Conservation (phyloP, 2,797 vertebrate species). For the Thalassophryne amazonica region DNA sequence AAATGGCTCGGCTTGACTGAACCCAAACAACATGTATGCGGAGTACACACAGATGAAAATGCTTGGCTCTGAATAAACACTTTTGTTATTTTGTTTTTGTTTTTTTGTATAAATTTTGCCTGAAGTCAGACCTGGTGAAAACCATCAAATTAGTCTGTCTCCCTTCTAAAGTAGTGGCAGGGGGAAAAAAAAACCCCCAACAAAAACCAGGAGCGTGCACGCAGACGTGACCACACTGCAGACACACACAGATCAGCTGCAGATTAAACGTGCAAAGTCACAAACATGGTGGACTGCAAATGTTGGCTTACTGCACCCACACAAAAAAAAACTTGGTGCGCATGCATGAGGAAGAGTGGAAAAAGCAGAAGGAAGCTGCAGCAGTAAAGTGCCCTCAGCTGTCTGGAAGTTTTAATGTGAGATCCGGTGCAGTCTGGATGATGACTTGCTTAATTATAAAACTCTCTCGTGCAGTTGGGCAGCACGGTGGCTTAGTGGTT, state of each 20-base stretch:
- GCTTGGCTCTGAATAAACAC: slow-evolving; percentile 6
- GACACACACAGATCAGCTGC: slow-evolving; percentile 21
- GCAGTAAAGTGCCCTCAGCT: slow-evolving; percentile 38
- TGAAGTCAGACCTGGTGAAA: slow-evolving; percentile 6
- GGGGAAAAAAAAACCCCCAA: neutral
- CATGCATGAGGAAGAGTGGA: neutral
- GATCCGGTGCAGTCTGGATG: slow-evolving; percentile 15
- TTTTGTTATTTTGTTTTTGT: too few relatives aligned
- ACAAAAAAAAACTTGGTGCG: slow-evolving; percentile 6
- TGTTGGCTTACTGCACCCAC: slow-evolving; percentile 9
- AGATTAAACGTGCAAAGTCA: slow-evolving; percentile 23
- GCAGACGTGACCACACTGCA: slow-evolving; percentile 31
- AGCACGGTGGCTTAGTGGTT: too few relatives aligned
- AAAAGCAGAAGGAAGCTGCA: slow-evolving; percentile 33
- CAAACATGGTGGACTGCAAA: slow-evolving; percentile 12
- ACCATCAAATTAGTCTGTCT: slow-evolving; percentile 1
- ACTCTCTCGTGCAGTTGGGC: too few relatives aligned
- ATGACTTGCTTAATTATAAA: slow-evolving; percentile 53
- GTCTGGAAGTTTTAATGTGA: slow-evolving; percentile 48
- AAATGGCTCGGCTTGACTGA: slow-evolving; percentile 18
- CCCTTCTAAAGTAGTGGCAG: slow-evolving; percentile 22
- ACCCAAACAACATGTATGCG: slow-evolving; percentile 8
- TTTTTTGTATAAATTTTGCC: neutral
- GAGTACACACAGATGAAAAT: slow-evolving; percentile 8
- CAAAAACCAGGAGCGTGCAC: slow-evolving; percentile 13